Evolutionary conservation across 2,888 invertebrate genomes (phyloP), one percentile per base, ranked within the genome.

Genomic region (Nemurella pictetii): DNA sequence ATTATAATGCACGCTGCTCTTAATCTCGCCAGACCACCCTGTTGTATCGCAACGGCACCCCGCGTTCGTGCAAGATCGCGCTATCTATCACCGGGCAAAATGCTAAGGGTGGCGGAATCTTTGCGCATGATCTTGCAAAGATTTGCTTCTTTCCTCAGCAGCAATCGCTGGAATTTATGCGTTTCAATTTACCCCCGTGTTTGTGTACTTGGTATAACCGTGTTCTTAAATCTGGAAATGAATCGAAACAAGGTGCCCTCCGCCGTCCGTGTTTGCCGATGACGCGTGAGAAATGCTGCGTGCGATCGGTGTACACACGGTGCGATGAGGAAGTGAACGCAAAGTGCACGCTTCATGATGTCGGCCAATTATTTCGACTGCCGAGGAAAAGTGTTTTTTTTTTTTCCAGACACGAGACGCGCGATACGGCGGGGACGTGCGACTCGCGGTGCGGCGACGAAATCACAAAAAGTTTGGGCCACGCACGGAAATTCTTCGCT

Each of bases 111-210:
- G 30, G 7, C 5, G 78, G 30, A 78, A 15, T 78, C 28, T 78
- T 78, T 30, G 28, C 78, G n/a, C n/a, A 12, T 27, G 78, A 78
- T 78, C 78, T 78, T 20, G 28, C 78, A n/a, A 28, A 27, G 28
- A 78, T 29, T 30, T 30, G 28, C 28, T 29, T 78, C 30, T 78
- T 78, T 27, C 77, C 7, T 7, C 28, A 15, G 27, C 5, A 32
- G 55, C 55, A 55, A n/a, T 78, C 7, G 29, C 30, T 78, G 28
- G 4, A 30, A 75, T 29, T 78, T 78, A 78, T 78, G 78, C 4
- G 78, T 78, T 78, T 78, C 78, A 78, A 78, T 78, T 78, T 78
- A 30, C 28, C 28, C 28, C 30, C 78, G 55, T 82, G 82, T 27
- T 36, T 82, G 36, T 29, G 82, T 72, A 55, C 82, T 27, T 72